Conservation (phyloP, 2,888 invertebrate species). For the Andricus quercusramuli region DNA sequence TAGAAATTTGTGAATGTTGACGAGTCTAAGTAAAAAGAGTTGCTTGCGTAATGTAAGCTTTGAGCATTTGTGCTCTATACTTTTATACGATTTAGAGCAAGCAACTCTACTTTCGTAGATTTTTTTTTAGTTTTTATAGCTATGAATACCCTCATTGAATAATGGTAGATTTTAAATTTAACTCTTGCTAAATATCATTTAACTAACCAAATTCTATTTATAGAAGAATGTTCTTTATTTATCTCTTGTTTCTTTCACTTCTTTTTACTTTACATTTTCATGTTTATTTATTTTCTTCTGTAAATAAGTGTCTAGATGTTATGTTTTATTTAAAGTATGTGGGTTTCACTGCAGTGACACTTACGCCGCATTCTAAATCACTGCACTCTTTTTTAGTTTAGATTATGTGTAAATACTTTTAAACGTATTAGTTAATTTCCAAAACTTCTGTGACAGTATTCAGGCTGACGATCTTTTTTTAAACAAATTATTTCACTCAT, state of each 20-base stretch:
- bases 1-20: not conserved
- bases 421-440: not conserved
- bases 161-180: not conserved
- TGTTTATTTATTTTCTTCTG: not conserved
- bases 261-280: not conserved
- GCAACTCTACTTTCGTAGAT: not conserved
- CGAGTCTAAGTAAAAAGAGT: not conserved
- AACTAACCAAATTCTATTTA: slow-evolving; percentile 6
- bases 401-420: not conserved
- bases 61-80: not conserved
- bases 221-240: not conserved
- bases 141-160: not conserved
- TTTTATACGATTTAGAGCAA: not conserved
- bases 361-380: not conserved
- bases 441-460: not conserved
- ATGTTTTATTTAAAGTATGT: not conserved
- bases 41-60: not conserved
- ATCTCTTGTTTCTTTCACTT: not conserved
- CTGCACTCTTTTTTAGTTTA: not conserved
- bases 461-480: not conserved
- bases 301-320: not conserved
- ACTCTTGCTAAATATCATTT: not conserved
- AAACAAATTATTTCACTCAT: not conserved
- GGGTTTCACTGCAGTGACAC: not conserved
- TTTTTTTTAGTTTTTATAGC: not conserved